These are phyloP conservation scores for Chondrosia reniformis DNA, from an alignment of 37 sponge, comb jelly and placozoan genomes.

Conservation along the genomic window DNA sequence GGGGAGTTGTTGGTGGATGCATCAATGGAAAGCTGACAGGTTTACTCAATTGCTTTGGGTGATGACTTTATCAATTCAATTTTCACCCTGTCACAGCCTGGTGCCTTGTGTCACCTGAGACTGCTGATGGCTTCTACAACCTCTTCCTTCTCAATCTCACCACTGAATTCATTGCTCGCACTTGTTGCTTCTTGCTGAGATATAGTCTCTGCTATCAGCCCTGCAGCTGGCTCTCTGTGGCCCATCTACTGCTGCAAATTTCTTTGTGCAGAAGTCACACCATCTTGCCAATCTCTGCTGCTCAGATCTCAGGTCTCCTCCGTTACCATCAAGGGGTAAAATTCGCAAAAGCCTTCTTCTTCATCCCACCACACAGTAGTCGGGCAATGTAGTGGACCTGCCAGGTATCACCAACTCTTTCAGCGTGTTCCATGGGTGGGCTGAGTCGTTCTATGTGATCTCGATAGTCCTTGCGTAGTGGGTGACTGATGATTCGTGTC, in stretches of 20 bases:
- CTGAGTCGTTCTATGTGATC: background rate
- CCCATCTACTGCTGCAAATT: background rate
- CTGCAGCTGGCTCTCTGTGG: background rate
- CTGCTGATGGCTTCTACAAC: background rate
- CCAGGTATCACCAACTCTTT: background rate
- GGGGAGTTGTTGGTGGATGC: background rate
- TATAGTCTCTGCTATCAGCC: background rate
- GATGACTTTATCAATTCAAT: background rate
- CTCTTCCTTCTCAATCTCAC: background rate
- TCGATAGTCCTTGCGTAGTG: background rate
- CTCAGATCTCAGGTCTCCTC: background rate
- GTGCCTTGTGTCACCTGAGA: background rate
- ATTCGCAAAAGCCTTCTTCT: background rate
- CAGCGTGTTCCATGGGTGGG: background rate
- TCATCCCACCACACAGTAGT: background rate
- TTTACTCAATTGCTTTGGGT: background rate
- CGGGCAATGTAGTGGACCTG: background rate
- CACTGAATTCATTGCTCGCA: background rate
- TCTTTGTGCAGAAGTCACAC: background rate
- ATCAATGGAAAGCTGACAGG: background rate
- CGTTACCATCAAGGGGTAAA: background rate
- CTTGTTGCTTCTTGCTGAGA: background rate
- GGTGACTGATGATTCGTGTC: background rate
- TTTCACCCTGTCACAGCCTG: constrained; percentile 1
- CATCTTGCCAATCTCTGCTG: background rate